Conservation (phyloP, 2,797 vertebrate species). For the Lithobates pipiens region DNA sequence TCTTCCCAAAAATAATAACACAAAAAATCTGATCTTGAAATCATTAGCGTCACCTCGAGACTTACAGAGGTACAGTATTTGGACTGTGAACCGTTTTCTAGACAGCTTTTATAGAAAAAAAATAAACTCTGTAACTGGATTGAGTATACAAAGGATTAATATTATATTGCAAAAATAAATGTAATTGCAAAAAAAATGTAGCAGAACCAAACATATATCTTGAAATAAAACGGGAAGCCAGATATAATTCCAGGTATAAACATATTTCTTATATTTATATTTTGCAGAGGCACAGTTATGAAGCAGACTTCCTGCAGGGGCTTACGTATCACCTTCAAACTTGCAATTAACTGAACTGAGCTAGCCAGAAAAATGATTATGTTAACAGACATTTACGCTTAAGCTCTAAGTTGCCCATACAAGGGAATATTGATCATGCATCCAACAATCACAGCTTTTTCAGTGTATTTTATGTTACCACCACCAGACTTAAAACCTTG, state of each 20-base stretch:
- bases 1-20: constrained; percentile 32
- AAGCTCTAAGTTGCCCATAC: not conserved
- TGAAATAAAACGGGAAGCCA: not conserved
- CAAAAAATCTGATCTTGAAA: constrained; percentile 32
- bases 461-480: not conserved
- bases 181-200: not conserved
- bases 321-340: not conserved
- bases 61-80: not conserved
- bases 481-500: not conserved
- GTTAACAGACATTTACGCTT: not conserved
- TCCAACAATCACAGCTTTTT: not conserved
- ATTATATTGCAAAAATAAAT: not conserved
- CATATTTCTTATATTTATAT: not conserved
- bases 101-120: not conserved
- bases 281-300: not conserved
- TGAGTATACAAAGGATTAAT: not conserved
- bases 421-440: not conserved
- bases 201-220: not conserved
- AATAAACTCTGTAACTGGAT: not conserved
- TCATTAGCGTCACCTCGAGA: constrained; percentile 29
- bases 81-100: not conserved
- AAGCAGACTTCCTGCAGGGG: not conserved
- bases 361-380: not conserved
- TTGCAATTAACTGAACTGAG: constrained; percentile 5
- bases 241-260: not conserved